Evolutionary conservation across 1,140 invertebrate genomes (phyloP).

Genomic region (Pachyrhynchus sulphureomaculatus): DNA sequence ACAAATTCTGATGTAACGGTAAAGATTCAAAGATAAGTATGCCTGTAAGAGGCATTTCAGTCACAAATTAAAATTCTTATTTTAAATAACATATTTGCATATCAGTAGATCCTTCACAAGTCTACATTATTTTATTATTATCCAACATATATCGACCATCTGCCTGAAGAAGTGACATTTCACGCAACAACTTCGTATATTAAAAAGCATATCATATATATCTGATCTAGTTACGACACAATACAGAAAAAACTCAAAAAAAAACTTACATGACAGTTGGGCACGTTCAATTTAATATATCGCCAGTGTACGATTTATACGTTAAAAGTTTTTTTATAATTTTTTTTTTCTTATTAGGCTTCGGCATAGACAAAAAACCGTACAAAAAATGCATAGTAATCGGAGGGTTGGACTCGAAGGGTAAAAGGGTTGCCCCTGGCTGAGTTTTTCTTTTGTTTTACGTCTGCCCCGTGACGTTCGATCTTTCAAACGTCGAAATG

Average conservation of each 20-base stretch:
- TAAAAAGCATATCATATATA: constrained; percentile 8
- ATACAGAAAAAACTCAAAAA: constrained; percentile 6
- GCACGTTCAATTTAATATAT: constrained; percentile 12
- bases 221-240: constrained; percentile 15
- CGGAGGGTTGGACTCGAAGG: constrained; percentile 3
- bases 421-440: constrained; percentile 15
- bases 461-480: constrained; percentile 5
- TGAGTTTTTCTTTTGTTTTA: constrained; percentile 17
- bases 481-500: constrained; percentile 18
- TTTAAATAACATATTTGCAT: too few relatives aligned
- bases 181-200: not conserved
- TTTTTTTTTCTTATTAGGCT: too few relatives aligned
- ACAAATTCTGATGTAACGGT: too few relatives aligned
- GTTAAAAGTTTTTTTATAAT: too few relatives aligned
- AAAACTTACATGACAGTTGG: constrained; percentile 7
- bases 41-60: too few relatives aligned
- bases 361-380: not conserved
- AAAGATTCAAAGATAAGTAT: too few relatives aligned
- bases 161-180: constrained; percentile 3
- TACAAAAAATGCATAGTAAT: constrained; percentile 3
- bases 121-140: too few relatives aligned
- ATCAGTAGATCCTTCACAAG: too few relatives aligned
- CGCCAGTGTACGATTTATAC: not conserved
- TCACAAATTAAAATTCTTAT: too few relatives aligned
- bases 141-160: not conserved